Evolutionary conservation across 2,113 vertebrate species (phyloP).

Genomic region (Muntiacus muntjak): DNA sequence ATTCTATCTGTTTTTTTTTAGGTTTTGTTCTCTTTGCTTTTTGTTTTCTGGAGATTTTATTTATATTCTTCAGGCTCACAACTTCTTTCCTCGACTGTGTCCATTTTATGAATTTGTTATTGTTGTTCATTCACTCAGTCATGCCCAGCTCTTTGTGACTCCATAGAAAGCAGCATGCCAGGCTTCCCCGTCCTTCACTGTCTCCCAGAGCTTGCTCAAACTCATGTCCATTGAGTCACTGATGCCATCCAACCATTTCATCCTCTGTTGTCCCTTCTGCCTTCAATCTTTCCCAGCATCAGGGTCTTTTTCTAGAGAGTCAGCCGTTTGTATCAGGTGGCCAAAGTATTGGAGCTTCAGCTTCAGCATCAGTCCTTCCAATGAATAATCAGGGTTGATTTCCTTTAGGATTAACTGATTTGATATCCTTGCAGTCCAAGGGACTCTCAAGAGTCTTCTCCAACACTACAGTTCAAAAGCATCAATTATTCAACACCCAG

Average conservation of each 20-base stretch:
- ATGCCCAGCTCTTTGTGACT: background rate
- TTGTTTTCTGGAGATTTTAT: background rate
- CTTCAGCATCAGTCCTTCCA: background rate
- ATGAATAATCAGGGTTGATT: background rate
- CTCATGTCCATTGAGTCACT: background rate
- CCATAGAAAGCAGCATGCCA: background rate
- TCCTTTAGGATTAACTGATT: background rate
- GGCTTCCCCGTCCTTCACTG: background rate
- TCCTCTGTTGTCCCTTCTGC: background rate
- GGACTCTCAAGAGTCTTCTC: background rate
- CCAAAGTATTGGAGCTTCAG: background rate
- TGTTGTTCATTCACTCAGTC: background rate
- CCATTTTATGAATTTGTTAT: background rate
- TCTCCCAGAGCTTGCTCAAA: background rate
- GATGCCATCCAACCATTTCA: background rate
- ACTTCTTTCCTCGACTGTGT: background rate
- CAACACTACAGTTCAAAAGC: background rate
- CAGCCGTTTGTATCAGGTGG: background rate
- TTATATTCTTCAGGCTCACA: background rate
- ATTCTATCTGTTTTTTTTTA: background rate
- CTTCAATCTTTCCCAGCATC: background rate
- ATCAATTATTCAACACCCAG: background rate
- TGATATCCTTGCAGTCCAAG: background rate
- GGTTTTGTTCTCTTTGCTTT: background rate
- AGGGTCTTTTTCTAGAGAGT: background rate